These are phyloP conservation scores for Equus quagga DNA, from an alignment of 2,113 vertebrate species.

Conservation along the genomic window DNA sequence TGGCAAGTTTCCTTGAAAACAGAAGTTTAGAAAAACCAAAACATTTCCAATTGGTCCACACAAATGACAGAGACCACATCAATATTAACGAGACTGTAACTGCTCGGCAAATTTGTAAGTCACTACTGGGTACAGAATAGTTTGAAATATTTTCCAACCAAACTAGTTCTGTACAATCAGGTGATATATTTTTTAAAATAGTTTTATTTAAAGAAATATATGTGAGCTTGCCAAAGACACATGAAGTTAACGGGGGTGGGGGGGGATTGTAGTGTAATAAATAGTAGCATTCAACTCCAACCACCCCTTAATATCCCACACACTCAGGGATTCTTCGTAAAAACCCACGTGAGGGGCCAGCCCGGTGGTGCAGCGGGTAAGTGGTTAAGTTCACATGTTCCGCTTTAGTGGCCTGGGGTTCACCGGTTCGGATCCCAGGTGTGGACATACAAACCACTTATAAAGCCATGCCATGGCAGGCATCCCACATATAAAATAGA, in stretches of 20 bases:
- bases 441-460: too few species aligned
- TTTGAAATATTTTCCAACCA: conserved; percentile 40
- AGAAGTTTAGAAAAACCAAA: conserved; percentile 13
- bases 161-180: background rate
- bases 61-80: background rate
- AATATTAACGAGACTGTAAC: background rate
- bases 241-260: background rate
- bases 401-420: too few species aligned
- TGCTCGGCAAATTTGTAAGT: background rate
- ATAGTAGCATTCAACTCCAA: background rate
- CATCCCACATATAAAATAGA: too few species aligned
- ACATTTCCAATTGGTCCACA: background rate
- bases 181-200: background rate
- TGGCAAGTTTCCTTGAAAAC: conserved; percentile 31
- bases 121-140: background rate
- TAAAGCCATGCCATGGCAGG: too few species aligned
- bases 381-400: too few species aligned
- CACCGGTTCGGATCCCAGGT: too few species aligned
- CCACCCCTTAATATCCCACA: background rate
- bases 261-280: background rate
- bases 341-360: too few species aligned
- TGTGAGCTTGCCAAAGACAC: background rate
- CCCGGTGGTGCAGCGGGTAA: too few species aligned
- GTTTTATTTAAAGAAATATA: background rate
- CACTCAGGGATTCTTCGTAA: background rate